Base-by-base conservation (phyloP, 1,140 invertebrate species). In the Ditylenchus dipsaci region DNA sequence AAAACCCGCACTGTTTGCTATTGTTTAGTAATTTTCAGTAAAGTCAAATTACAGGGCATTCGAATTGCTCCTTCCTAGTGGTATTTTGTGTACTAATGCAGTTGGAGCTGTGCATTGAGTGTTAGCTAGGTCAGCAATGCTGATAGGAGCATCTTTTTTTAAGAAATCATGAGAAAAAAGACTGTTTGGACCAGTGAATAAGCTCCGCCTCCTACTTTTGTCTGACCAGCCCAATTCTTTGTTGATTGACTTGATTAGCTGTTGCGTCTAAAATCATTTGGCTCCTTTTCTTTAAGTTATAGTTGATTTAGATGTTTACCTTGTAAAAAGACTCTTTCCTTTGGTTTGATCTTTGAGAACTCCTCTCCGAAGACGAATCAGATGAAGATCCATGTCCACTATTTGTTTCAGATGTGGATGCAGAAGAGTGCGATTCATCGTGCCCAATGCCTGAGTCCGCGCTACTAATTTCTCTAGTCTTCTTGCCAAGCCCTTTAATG, bases 261-360 rank as follows among this genome's bases (percentile, higher is more conserved):
- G 19, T 66, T 26, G 29, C 13, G 42, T 42, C 65, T 69, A 9
- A 45, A 45, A 56, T 56, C 3, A 23, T 56, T 56, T 23, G 53
- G 53, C 3, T 23, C 9, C 29, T 5, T 56, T 56, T 56, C 13
- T 56, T 38, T 5, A 38, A 38, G 33, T 38, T 38, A 38, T 5
- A 38, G 11, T 5, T 5, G 11, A 38, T 38, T 3, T 38, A 5
- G 33, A n/a, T n/a, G 23, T 42, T 27, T 62, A 75, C 73, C 63
- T 75, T 75, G 45, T 78, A 78, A 65, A 78, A 78, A 57, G 74
- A 80, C 42, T 78, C 76, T 56, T 80, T 80, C 38, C 76, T 67
- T 57, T 80, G 75, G 26, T 56, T 65, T 13, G 78, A 80, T 23
- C 76, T 63, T 43, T 79, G 77, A 13, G 78, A 80, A 62, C 66